phyloP scores from a whole-genome alignment of 2,113 vertebrate species.

The Hyperoodon ampullatus region DNA sequence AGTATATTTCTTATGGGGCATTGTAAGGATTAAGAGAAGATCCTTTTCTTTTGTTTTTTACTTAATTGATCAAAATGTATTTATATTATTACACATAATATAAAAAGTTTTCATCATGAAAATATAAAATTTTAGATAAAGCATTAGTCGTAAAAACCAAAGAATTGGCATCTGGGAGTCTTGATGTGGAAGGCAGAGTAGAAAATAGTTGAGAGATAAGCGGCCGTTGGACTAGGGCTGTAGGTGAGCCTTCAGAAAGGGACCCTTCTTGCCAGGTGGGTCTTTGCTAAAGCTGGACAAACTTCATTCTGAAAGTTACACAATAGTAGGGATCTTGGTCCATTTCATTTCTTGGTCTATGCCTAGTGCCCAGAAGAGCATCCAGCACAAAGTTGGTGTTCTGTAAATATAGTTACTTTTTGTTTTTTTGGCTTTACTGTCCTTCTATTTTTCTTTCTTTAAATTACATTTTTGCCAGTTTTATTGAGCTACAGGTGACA shows the following conservation, averaged over 20 bases:
- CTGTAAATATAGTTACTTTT: background rate
- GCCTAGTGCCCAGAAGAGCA: background rate
- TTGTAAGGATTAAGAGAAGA: background rate
- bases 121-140: constrained; percentile 35
- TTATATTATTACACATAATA: background rate
- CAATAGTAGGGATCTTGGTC: background rate
- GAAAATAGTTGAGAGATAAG: background rate
- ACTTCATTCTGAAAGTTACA: background rate
- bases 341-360: background rate
- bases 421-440: background rate
- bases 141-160: background rate
- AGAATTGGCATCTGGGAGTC: background rate
- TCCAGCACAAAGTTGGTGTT: background rate
- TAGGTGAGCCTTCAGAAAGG: background rate
- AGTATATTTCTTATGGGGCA: background rate
- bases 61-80: constrained; percentile 2
- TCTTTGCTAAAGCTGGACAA: background rate
- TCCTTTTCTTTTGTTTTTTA: background rate
- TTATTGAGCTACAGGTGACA: background rate
- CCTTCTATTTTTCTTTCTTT: background rate
- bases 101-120: background rate
- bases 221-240: background rate
- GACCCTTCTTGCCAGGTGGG: background rate
- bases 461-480: background rate
- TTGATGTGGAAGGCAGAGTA: background rate